phyloP scores from a whole-genome alignment of 2,888 invertebrate genomes.

The Cyrtodaria siliqua region DNA sequence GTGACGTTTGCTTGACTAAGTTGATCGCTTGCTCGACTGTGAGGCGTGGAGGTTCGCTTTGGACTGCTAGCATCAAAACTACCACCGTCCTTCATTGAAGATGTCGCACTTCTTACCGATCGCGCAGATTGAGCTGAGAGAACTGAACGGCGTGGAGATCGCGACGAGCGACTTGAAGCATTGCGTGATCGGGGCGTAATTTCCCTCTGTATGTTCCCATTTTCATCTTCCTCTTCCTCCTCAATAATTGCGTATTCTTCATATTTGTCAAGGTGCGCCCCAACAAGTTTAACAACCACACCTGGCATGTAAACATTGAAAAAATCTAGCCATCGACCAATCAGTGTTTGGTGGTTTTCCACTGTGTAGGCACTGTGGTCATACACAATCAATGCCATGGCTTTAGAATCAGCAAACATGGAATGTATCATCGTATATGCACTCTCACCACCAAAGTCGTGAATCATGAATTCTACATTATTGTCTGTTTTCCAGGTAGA shows the following conservation, averaged over 20 bases:
- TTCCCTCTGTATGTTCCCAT: slow-evolving; percentile 30
- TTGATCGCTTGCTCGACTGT: slow-evolving; percentile 24
- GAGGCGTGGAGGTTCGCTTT: slow-evolving; percentile 16
- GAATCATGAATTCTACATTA: slow-evolving; percentile 80
- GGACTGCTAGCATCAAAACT: slow-evolving; percentile 16
- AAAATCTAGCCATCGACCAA: slow-evolving; percentile 83
- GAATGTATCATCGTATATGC: slow-evolving; percentile 78
- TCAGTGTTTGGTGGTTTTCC: slow-evolving; percentile 69
- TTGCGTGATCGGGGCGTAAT: slow-evolving; percentile 1
- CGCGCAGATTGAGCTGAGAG: slow-evolving; percentile 16
- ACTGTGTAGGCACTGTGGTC: slow-evolving; percentile 75
- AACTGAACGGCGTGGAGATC: slow-evolving; percentile 22
- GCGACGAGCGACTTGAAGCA: slow-evolving; percentile 20
- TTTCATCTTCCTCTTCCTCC: slow-evolving; percentile 52
- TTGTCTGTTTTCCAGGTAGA: slow-evolving; percentile 82
- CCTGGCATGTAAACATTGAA: slow-evolving; percentile 78
- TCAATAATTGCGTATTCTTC: slow-evolving; percentile 55
- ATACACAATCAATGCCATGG: slow-evolving; percentile 80
- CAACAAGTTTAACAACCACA: slow-evolving; percentile 83
- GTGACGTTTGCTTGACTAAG: slow-evolving; percentile 48
- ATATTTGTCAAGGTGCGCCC: slow-evolving; percentile 80
- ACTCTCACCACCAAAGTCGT: slow-evolving; percentile 82
- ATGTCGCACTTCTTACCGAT: slow-evolving; percentile 24
- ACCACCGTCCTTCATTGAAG: slow-evolving; percentile 14
- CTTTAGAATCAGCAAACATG: slow-evolving; percentile 80